Base-by-base conservation (phyloP, 92 coral and sea anemone genomes). In the Palythoa grandiflora region DNA sequence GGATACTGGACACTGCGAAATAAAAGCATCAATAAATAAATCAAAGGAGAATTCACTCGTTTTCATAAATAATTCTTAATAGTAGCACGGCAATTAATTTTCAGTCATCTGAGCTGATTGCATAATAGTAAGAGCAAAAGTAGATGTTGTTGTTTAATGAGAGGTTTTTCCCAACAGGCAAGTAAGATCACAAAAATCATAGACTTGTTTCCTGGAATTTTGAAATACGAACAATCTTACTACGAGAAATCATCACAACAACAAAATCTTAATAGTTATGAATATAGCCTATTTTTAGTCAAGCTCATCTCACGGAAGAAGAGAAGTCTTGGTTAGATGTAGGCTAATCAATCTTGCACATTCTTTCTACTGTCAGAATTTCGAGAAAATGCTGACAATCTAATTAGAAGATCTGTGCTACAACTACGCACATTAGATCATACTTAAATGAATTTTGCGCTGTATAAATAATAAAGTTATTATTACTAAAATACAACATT, bases 321-420 rank as follows among this genome's bases (percentile, higher is more conserved):
- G 91, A 94, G 91, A 94, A 88, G 92, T 87, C 96, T 92, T 91
- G 96, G 96, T 94, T 28, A 95, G 96, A 94, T 94, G 83, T 87
- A 88, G 94, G 87, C 78, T 80, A 38, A 44, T 94, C 79, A 76
- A 61, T 94, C 85, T 92, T 79, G 96, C 94, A 94, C 87, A 88
- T 61, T 75, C 93, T 83, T 28, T 50, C 19, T 38, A 21, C 85
- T 79, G 38, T 85, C 88, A 90, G 93, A 72, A 5, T 68, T 53
- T 21, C 19, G 14, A 80, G 60, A 15, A 59, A 60, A 80, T 37
- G 11, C 85, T 68, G 35, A 50, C n/a, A 47, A 47, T 9, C 6
- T 21, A 17, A 39, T 20, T 35, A 38, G 74, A 38, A 38, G 71
- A 80, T 14, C 2, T 12, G 72, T 47, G 74, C 71, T 60, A 59